Base-by-base conservation (phyloP, 2,888 invertebrate genomes). In the Drosophila nr. medialis region DNA sequence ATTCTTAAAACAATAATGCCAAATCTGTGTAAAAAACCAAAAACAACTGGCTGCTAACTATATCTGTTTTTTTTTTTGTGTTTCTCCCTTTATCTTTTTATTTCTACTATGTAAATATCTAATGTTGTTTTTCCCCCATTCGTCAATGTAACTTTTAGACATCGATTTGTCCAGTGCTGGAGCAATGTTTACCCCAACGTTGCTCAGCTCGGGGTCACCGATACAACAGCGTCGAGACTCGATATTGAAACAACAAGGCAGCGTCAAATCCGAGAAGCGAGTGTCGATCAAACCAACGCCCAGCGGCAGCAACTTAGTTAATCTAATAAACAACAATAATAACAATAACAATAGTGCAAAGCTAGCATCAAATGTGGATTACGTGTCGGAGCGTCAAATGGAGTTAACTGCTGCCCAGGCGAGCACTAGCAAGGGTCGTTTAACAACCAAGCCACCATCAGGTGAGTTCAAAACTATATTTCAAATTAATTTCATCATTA, bases 191-290 rank as follows among this genome's bases (percentile, higher is more conserved):
- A 72, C 89, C 4, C 75, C 84, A 60, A 67, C 65, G 59, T 58
- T 86, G 60, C 77, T 81, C 3, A 76, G 71, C n/a, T 65, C 87
- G 40, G 73, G 83, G 15, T 90, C 92, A n/a, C 92, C 92, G 0
- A 53, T 90, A 64, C 81, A 89, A 30, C 85, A 86, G 62, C 90
- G 92, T 10, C 86, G 92, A 50, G 93, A 93, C 78, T 93, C 93
- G 8, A 93, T 93, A 72, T 78, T 93, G 18, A 93, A 93, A 72
- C 93, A 92, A 36, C 91, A 91, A 70, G 92, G 91, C 48, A 90
- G 91, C 72, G 81, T 90, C 8, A 92, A 92, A 76, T 86, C 90
- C 13, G 93, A 93, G 63, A 93, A 93, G 72, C 89, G 93, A 38
- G 93, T 93, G 61, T 93, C 93, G 63, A 93, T 93, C 67, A 92